Percentiles rank a stretch among this genome's conserved stretches.
phyloP scores from a whole-genome alignment of 2,797 vertebrate genomes.

The Leptoclinus maculatus region DNA sequence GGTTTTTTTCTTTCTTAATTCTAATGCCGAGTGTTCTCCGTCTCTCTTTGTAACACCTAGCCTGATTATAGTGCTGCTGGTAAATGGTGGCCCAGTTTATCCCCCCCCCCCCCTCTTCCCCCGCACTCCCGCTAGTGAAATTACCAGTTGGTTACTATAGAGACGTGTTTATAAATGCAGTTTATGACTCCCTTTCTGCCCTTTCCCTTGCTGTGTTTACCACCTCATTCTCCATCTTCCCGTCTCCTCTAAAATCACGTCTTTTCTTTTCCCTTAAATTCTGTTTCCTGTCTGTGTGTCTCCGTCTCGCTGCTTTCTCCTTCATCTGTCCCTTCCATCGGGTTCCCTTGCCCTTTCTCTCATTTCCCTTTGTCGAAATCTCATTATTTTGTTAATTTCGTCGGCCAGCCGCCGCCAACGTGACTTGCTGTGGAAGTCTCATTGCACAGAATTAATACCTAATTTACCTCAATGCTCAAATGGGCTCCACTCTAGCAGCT shows the following conservation, averaged over 20 bases:
- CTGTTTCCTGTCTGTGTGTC: slow-evolving; percentile 14
- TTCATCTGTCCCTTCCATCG: slow-evolving; percentile 41
- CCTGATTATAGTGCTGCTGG: slow-evolving; percentile 62
- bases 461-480: slow-evolving; percentile 61
- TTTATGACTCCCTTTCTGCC: slow-evolving; percentile 80
- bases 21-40: slow-evolving; percentile 20
- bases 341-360: slow-evolving; percentile 22
- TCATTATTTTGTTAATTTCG: slow-evolving; percentile 75
- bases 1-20: slow-evolving; percentile 8
- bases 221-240: slow-evolving; percentile 62
- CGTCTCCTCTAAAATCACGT: slow-evolving; percentile 43
- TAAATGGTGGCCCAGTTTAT: slow-evolving; percentile 79
- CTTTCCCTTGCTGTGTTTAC: slow-evolving; percentile 70
- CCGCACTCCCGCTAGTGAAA: slow-evolving; percentile 71
- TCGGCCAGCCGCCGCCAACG: slow-evolving; percentile 43
- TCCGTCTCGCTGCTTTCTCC: slow-evolving; percentile 43
- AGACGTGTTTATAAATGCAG: slow-evolving; percentile 85
- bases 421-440: slow-evolving; percentile 59
- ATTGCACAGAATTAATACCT: slow-evolving; percentile 67
- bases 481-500: slow-evolving; percentile 56
- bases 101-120: slow-evolving; percentile 32
- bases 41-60: slow-evolving; percentile 5
- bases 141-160: slow-evolving; percentile 86
- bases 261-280: neutral
- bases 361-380: slow-evolving; percentile 57